Conservation (phyloP, 1,140 invertebrate species). For the Hylyphantes graminicola region DNA sequence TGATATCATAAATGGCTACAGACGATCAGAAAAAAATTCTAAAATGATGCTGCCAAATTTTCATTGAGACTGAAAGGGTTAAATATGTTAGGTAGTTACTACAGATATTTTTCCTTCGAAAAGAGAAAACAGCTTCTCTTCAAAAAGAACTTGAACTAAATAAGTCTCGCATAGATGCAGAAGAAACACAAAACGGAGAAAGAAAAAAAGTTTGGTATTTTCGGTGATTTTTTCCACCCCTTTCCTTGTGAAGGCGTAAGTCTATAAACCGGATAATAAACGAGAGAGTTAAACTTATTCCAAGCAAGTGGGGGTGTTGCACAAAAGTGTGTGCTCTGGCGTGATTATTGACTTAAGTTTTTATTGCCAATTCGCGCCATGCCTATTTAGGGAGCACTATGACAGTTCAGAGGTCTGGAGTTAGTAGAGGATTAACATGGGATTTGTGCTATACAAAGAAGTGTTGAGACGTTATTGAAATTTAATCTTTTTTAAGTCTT, state of each 20-base stretch:
- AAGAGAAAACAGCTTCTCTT: no score
- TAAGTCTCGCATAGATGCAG: neutral
- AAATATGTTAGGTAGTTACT: no score
- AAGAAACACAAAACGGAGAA: neutral
- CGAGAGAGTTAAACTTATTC: conserved; percentile 48
- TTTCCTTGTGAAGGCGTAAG: conserved; percentile 20
- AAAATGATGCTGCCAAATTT: no score
- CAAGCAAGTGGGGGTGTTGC: conserved; percentile 27
- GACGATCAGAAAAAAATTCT: no score
- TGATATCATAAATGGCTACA: no score
- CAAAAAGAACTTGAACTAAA: no score
- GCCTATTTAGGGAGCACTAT: conserved; percentile 43
- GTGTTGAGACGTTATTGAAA: no score
- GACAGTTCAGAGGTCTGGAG: neutral
- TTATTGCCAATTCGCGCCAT: conserved; percentile 45
- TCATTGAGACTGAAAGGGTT: no score
- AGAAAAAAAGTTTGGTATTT: neutral
- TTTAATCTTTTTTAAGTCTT: no score
- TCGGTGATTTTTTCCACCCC: neutral
- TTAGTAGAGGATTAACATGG: no score
- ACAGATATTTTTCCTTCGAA: no score
- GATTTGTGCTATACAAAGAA: no score
- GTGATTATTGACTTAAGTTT: conserved; percentile 57
- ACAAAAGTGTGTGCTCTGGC: conserved; percentile 21
- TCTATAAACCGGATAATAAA: conserved; percentile 50